A percentile compares a stretch with the other conserved stretches of the same genome.
These are phyloP conservation scores for Hyposmocoma kahamanoa DNA, from an alignment of 1,140 invertebrate genomes.

Conservation along the genomic window DNA sequence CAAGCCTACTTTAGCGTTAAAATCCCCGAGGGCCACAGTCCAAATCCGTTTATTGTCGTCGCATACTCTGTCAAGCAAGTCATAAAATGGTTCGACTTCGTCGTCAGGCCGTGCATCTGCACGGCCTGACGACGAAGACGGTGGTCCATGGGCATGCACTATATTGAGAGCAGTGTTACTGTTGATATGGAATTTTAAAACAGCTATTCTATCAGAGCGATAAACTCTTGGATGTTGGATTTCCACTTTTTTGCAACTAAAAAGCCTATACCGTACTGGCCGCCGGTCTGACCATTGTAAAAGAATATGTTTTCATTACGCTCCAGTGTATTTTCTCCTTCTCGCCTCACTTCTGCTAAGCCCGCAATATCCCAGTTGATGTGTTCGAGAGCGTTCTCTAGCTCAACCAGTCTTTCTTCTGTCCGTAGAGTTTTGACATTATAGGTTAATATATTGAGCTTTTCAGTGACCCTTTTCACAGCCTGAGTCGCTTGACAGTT, in stretches of 20 bases:
- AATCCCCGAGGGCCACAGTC: neutral
- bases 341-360: neutral
- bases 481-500: neutral
- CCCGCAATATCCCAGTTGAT: conserved; percentile 3
- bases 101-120: neutral
- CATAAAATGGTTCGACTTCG: neutral
- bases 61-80: neutral
- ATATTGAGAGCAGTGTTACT: neutral
- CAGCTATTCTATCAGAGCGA: neutral
- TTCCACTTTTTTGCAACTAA: conserved; percentile 4
- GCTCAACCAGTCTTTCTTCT: neutral
- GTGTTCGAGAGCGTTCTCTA: neutral
- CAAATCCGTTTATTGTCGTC: neutral
- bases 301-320: neutral
- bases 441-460: neutral
- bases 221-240: conserved; percentile 1
- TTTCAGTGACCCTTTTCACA: conserved; percentile 1
- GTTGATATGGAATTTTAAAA: neutral
- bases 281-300: neutral
- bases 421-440: neutral
- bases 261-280: conserved; percentile 1
- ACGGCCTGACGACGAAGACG: too few species aligned
- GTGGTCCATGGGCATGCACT: neutral
- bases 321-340: neutral
- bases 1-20: neutral